A percentile compares a stretch with the other conserved stretches of the same genome.
These are phyloP conservation scores for Nasonia longicornis DNA, from an alignment of 1,140 invertebrate species.

Conservation along the genomic window DNA sequence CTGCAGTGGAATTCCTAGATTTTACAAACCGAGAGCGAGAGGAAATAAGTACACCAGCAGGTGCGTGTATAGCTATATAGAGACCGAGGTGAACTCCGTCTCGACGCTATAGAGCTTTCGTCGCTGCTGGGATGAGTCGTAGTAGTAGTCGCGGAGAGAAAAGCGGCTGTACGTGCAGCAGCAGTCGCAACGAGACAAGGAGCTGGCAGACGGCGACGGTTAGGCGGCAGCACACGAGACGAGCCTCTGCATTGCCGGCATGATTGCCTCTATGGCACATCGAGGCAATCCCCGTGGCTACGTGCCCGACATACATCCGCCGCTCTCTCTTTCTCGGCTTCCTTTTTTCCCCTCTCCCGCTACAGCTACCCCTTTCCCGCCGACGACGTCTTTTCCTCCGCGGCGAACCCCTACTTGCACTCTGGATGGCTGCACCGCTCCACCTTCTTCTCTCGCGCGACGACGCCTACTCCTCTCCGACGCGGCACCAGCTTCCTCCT, in stretches of 20 bases:
- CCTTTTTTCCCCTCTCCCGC: constrained; percentile 57
- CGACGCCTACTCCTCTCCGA: constrained; percentile 22
- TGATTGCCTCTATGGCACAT: constrained; percentile 71
- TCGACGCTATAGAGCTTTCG: constrained; percentile 19
- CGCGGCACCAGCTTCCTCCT: not conserved
- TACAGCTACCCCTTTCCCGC: constrained; percentile 46
- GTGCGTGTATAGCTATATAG: constrained; percentile 3
- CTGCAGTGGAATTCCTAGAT: constrained; percentile 51
- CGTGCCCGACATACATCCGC: constrained; percentile 69
- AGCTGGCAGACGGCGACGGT: constrained; percentile 54
- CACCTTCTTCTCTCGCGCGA: constrained; percentile 10
- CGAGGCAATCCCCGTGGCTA: constrained; percentile 70
- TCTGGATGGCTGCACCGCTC: not conserved
- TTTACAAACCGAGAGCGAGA: constrained; percentile 52
- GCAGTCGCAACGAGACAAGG: constrained; percentile 33
- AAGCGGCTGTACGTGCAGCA: constrained; percentile 22
- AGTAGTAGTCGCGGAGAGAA: constrained; percentile 6
- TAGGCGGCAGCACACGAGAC: constrained; percentile 61
- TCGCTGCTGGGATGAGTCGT: not conserved
- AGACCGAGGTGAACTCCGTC: constrained; percentile 19
- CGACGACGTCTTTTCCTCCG: constrained; percentile 49
- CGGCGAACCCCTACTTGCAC: constrained; percentile 2
- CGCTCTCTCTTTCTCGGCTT: constrained; percentile 46
- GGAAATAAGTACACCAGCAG: constrained; percentile 30
- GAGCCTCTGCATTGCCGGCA: constrained; percentile 68